A percentile compares a stretch with the other conserved stretches of the same genome.
These are phyloP conservation scores for Porites australiensis DNA, from an alignment of 64 coral and sea anemone species.

Conservation along the genomic window DNA sequence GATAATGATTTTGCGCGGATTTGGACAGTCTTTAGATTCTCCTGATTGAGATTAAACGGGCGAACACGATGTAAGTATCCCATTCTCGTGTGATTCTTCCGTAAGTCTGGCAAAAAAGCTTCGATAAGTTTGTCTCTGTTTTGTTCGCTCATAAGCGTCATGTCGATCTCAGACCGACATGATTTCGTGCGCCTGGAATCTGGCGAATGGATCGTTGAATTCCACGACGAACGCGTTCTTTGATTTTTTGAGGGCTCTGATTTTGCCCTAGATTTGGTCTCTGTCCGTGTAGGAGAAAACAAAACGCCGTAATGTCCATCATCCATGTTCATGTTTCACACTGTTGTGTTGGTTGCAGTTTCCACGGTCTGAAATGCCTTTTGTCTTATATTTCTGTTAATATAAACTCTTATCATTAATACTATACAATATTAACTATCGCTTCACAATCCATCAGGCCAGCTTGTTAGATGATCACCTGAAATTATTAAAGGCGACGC, in stretches of 20 bases:
- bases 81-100: conserved; percentile 76
- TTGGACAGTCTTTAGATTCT: conserved; percentile 93
- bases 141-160: conserved; percentile 61
- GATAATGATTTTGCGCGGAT: conserved; percentile 83
- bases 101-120: conserved; percentile 81
- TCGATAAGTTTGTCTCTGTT: conserved; percentile 74
- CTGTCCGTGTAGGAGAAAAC: not conserved
- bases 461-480: no score
- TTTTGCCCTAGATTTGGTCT: conserved; percentile 14
- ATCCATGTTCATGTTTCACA: not conserved
- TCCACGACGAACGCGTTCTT: not conserved
- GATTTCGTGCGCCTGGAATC: conserved; percentile 44
- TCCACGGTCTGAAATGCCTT: not conserved
- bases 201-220: not conserved
- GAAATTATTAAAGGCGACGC: not conserved
- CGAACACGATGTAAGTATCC: conserved; percentile 54
- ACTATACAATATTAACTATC: not conserved
- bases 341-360: not conserved
- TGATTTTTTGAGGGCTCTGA: conserved; percentile 25
- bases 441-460: no score
- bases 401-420: conserved; percentile 23
- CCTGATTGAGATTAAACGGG: conserved; percentile 82
- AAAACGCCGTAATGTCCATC: not conserved
- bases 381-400: conserved; percentile 17
- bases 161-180: conserved; percentile 81